These are phyloP conservation scores for Rhopalosiphum maidis DNA, from an alignment of 1,140 invertebrate species.

Conservation along the genomic window DNA sequence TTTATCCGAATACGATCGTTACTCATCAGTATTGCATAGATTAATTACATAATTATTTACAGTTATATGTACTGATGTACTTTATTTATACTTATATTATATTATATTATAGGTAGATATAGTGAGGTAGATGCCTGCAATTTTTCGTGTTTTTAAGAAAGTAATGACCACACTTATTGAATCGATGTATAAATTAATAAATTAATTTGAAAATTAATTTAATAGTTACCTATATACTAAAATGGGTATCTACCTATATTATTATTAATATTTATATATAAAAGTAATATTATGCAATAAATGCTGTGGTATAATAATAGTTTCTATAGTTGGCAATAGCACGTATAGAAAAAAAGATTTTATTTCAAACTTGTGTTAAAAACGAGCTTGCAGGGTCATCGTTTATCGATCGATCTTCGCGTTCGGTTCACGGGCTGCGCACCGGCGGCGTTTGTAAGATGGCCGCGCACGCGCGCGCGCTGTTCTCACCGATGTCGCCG, in stretches of 20 bases:
- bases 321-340: background rate
- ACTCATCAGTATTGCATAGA: background rate
- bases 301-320: no score
- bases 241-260: no score
- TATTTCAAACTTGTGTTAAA: background rate
- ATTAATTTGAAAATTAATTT: background rate
- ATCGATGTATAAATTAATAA: background rate
- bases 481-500: no score
- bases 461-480: background rate
- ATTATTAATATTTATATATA: no score
- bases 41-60: background rate
- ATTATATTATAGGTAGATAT: background rate
- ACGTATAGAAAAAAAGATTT: background rate
- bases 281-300: no score
- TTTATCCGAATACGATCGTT: no score
- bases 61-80: background rate
- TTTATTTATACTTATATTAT: background rate
- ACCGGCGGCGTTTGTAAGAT: background rate
- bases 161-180: background rate
- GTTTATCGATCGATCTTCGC: constrained; percentile 25
- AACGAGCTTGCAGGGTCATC: constrained; percentile 4
- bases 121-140: no score
- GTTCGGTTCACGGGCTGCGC: background rate
- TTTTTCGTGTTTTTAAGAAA: background rate
- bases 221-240: no score